Evolutionary conservation across 2,113 vertebrate genomes (phyloP), one percentile per base, ranked within the genome.

Genomic region (Lanius collurio): DNA sequence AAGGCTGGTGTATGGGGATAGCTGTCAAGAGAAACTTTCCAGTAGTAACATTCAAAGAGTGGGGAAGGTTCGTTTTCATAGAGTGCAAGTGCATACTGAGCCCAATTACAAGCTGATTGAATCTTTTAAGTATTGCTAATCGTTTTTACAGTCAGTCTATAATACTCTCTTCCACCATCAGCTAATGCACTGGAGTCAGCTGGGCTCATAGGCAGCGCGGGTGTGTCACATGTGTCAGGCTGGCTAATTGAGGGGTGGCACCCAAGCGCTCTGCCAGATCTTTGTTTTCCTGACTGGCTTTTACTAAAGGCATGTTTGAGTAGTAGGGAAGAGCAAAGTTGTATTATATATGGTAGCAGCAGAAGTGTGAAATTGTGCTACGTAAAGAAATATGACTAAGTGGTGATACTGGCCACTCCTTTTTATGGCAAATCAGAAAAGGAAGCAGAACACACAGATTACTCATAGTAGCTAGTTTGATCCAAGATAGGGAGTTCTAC

Each of bases 61-160:
- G 42, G 35, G 69, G 71, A 96, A 90, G 86, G 83, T 82, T 77
- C 27, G 11, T 78, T 84, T 93, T 77, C 90, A 24, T 73, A 80
- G 74, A 92, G 87, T 28, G 70, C 47, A 55, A 87, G 90, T 57
- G 56, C 55, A 84, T 31, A 24, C 50, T 89, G 85, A 96, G 82
- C 20, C 27, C 70, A 90, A 92, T 92, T 86, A 90, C 55, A 86
- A 68, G 68, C 55, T 86, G 85, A 86, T 78, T 55, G 67, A 80
- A 41, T 93, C 68, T 90, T 90, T 75, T 74, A 91, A 92, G 63
- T 44, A 31, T 81, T 86, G 47, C 56, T 90, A 80, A 91, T 95
- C 4, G 14, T 93, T 95, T 62, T 63, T 70, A 3, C 30, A 47
- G 13, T 80, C 55, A 42, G 75, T 91, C 63, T 93, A 17, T 94